Evolutionary conservation across 2,797 vertebrate species (phyloP).

Genomic region (Eulemur mongoz): DNA sequence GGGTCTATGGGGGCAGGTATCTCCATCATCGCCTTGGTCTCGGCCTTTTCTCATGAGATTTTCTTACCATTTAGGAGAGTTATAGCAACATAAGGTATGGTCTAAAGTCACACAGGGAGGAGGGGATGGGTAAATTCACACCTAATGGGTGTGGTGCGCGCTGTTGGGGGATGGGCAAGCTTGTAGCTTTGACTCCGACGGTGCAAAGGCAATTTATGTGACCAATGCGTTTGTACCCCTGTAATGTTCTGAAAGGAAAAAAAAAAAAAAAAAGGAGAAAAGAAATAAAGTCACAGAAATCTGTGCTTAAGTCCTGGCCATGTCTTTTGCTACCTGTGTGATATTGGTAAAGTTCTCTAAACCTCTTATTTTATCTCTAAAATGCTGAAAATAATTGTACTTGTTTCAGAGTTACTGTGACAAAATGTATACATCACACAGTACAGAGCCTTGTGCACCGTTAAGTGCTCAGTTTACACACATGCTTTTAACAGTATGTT

Average conservation of each 20-base stretch:
- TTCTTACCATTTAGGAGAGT: neutral
- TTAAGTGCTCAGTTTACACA: neutral
- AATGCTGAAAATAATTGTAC: neutral
- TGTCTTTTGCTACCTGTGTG: neutral
- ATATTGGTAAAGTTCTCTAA: neutral
- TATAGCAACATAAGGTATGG: neutral
- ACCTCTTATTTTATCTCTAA: neutral
- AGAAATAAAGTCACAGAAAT: neutral
- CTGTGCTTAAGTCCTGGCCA: neutral
- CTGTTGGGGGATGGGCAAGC: no score
- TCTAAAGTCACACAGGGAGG: neutral
- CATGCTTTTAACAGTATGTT: neutral
- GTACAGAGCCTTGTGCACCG: neutral
- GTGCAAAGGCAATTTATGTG: no score
- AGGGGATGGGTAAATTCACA: no score
- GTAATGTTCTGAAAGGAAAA: no score
- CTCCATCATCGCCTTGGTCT: neutral
- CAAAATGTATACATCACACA: neutral
- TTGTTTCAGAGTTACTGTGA: neutral
- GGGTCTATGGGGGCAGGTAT: neutral
- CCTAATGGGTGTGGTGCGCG: no score
- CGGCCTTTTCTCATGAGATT: neutral
- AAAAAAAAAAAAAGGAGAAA: no score
- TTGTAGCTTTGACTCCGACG: no score
- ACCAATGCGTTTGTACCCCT: no score